Evolutionary conservation across 2,797 vertebrate genomes (phyloP).

Genomic region (Cheracebus regulus): DNA sequence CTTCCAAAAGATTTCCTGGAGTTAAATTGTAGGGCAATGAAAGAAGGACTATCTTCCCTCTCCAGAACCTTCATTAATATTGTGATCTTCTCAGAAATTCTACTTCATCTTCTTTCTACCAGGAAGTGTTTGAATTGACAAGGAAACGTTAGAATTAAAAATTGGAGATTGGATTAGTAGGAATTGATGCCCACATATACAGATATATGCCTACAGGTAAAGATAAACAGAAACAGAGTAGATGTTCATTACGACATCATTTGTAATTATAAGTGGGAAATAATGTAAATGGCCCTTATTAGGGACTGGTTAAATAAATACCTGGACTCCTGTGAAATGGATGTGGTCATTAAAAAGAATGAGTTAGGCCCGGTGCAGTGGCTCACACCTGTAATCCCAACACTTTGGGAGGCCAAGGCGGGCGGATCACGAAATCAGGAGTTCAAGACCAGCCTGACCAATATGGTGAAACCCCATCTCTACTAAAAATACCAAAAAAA

Average conservation of each 20-base stretch:
- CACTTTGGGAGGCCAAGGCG: no score
- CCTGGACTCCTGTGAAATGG: neutral
- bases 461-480: no score
- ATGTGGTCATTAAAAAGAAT: neutral
- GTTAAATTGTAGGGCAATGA: neutral
- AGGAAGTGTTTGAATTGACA: neutral
- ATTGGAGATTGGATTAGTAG: neutral
- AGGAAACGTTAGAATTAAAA: conserved; percentile 44
- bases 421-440: no score
- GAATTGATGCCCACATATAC: neutral
- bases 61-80: neutral
- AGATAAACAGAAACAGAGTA: neutral
- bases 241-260: neutral
- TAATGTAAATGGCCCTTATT: neutral
- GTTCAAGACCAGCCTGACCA: no score
- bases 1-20: neutral
- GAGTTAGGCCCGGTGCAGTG: no score
- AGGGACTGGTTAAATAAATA: neutral
- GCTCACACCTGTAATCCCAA: no score
- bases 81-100: conserved; percentile 9
- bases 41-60: neutral
- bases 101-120: neutral
- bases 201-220: neutral
- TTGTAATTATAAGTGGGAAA: neutral
- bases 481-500: no score